Base-by-base conservation (phyloP, 2,113 vertebrate genomes). In the Falco punctatus region DNA sequence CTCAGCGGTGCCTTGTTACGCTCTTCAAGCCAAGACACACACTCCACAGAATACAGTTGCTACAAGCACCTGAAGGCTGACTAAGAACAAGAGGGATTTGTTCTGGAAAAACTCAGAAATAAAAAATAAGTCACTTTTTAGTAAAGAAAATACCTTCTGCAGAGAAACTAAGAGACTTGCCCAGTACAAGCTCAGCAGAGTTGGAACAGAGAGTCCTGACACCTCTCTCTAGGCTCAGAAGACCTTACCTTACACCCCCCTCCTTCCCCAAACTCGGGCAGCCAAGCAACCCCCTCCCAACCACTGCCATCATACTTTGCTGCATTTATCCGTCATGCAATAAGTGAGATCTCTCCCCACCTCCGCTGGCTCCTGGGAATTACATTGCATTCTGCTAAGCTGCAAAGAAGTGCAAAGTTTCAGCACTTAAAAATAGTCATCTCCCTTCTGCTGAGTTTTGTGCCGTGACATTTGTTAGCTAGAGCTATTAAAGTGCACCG, bases 391-490 rank as follows among this genome's bases (percentile, higher is more conserved):
- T 92, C 89, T 81, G 46, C 44, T 67, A 82, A 90, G 46, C 40
- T 83, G 75, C 59, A 81, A 70, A 84, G 67, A 86, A 88, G n/a
- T 33, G 67, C 75, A 92, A 75, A 67, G 42, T 78, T 96, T 87
- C 61, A 86, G 52, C 55, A 64, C 62, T 84, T 85, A 72, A 92
- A 92, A 90, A 75, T 59, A 88, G 57, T 61, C 40, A 85, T 49
- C 23, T 82, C 70, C 80, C 71, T 90, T 87, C 70, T 87, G 70
- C 73, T 85, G 49, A 59, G 35, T 72, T 91, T n/a, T 52, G 44
- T 35, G 48, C 93, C 92, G 51, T 59, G 55, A 69, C 8, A 20
- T 84, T 79, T 81, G n/a, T 38, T 48, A 75, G 57, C 55, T 59
- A 65, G 8, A 85, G 54, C 52, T 86, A 84, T 57, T 44, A 30